These are phyloP conservation scores for Globodera rostochiensis DNA, from an alignment of 1,140 invertebrate genomes.

Conservation along the genomic window DNA sequence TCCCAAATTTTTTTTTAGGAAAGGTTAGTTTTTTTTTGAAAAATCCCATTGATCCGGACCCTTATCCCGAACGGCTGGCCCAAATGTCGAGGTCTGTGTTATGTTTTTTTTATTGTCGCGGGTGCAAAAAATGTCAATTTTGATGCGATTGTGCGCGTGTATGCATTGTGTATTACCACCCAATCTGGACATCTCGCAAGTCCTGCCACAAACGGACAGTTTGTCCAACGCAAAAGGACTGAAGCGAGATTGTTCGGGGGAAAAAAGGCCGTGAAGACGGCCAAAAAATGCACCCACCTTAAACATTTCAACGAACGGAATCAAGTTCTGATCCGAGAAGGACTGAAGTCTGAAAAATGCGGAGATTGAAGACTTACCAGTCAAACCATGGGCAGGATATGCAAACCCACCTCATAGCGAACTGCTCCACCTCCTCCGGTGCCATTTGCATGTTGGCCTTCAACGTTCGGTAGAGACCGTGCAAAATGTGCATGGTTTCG, in stretches of 20 bases:
- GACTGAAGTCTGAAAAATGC: constrained; percentile 32
- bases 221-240: constrained; percentile 61
- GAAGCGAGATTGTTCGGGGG: constrained; percentile 37
- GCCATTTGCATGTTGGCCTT: constrained; percentile 44
- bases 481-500: constrained; percentile 49
- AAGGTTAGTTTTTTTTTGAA: background rate
- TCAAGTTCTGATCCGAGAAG: constrained; percentile 50
- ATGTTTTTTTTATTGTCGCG: background rate
- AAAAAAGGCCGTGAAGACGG: constrained; percentile 8
- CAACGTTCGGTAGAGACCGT: constrained; percentile 43
- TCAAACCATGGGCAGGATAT: background rate
- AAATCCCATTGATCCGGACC: constrained; percentile 14
- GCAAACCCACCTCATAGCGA: constrained; percentile 28
- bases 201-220: constrained; percentile 52
- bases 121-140: too few species aligned
- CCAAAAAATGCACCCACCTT: constrained; percentile 38
- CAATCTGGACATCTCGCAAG: constrained; percentile 58
- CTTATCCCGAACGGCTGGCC: too few species aligned
- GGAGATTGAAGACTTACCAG: background rate
- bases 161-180: constrained; percentile 17
- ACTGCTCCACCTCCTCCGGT: constrained; percentile 39
- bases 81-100: background rate
- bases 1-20: too few species aligned
- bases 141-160: background rate
- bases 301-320: constrained; percentile 63